phyloP scores from a whole-genome alignment of 2,113 vertebrate species.

The Pollachius pollachius region DNA sequence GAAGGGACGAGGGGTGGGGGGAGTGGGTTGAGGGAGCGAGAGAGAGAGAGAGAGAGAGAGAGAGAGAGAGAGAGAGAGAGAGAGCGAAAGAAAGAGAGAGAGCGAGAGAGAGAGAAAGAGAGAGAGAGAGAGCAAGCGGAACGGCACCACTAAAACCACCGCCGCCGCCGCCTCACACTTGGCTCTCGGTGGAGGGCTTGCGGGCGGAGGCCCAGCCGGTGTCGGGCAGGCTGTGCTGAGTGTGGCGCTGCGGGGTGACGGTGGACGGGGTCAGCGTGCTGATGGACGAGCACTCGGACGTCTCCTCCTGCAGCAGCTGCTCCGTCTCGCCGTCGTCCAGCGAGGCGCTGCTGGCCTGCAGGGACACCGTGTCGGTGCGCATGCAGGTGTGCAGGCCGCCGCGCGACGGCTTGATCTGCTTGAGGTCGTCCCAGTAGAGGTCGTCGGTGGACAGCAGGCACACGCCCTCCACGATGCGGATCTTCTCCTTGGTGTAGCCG shows the following conservation, averaged over 20 bases:
- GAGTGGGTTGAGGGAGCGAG: not conserved
- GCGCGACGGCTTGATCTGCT: constrained; percentile 89
- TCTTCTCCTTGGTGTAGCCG: constrained; percentile 94
- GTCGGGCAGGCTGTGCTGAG: constrained; percentile 83
- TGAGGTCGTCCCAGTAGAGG: constrained; percentile 94
- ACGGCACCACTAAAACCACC: not conserved
- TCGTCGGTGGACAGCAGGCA: constrained; percentile 91
- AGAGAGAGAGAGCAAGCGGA: not conserved
- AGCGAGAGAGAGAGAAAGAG: too few relatives aligned
- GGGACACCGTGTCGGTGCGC: constrained; percentile 94
- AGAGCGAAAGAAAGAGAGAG: too few relatives aligned
- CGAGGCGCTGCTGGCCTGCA: constrained; percentile 94
- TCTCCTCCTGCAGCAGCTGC: constrained; percentile 94
- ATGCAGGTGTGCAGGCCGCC: constrained; percentile 96
- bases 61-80: too few relatives aligned
- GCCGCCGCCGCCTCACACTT: constrained; percentile 77
- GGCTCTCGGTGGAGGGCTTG: constrained; percentile 92
- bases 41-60: too few relatives aligned
- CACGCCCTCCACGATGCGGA: constrained; percentile 96
- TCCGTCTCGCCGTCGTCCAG: constrained; percentile 94
- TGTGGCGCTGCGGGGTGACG: constrained; percentile 83
- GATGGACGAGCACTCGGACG: constrained; percentile 94
- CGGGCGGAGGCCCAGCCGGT: constrained; percentile 90
- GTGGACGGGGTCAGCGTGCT: constrained; percentile 77
- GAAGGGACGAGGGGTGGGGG: not conserved